phyloP scores from a whole-genome alignment of 1,140 invertebrate species.

The Diploscapter pachys region DNA sequence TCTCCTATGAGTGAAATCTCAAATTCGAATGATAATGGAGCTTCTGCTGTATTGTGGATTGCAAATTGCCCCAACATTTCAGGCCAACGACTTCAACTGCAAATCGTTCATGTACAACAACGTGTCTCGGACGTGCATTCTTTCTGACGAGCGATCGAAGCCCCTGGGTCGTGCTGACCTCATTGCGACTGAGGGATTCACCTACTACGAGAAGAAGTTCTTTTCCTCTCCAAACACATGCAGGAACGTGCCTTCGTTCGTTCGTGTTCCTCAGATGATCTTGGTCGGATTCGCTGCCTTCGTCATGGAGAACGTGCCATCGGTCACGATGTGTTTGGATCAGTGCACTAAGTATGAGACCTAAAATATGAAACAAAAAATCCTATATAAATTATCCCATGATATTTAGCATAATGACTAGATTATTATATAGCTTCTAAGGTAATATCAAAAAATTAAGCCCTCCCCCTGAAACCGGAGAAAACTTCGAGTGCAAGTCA shows the following conservation, averaged over 20 bases:
- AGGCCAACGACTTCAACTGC: constrained; percentile 59
- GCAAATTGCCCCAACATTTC: constrained; percentile 11
- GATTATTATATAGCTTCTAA: too few species aligned
- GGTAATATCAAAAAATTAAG: constrained; percentile 19
- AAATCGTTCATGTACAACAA: constrained; percentile 59
- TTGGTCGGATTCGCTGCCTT: constrained; percentile 58
- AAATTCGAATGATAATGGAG: too few species aligned
- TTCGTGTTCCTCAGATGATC: constrained; percentile 58
- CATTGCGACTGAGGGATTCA: constrained; percentile 50
- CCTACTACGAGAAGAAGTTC: constrained; percentile 59
- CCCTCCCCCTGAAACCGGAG: constrained; percentile 57
- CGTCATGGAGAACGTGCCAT: constrained; percentile 59
- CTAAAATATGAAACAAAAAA: too few species aligned
- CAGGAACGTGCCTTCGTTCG: constrained; percentile 56
- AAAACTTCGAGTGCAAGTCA: constrained; percentile 58
- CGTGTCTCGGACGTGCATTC: constrained; percentile 47
- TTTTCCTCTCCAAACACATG: constrained; percentile 58
- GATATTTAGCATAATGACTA: too few species aligned
- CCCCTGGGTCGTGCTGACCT: constrained; percentile 54
- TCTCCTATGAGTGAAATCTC: too few species aligned
- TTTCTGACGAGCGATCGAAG: constrained; percentile 56
- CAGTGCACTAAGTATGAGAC: constrained; percentile 55
- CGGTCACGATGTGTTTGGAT: constrained; percentile 58
- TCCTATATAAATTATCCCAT: too few species aligned
- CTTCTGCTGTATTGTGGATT: too few species aligned